Percentiles rank a stretch among this genome's conserved stretches.
These are phyloP conservation scores for Dallia pectoralis DNA, from an alignment of 2,797 vertebrate genomes.

Conservation along the genomic window DNA sequence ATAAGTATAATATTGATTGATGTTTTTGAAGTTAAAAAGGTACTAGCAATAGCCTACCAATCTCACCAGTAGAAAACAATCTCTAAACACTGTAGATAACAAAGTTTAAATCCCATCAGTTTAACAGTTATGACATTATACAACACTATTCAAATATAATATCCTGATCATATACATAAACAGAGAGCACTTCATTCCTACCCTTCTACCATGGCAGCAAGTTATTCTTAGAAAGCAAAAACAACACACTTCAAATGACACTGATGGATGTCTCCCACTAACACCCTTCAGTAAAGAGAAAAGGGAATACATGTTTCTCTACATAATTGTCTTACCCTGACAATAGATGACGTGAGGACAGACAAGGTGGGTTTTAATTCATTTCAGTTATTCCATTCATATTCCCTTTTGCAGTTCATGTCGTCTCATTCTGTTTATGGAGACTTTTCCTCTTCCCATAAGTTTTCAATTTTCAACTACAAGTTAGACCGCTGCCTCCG, in stretches of 20 bases:
- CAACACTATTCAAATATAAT: not conserved
- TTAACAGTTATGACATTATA: not conserved
- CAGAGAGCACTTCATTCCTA: not conserved
- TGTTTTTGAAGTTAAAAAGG: not conserved
- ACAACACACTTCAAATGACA: not conserved
- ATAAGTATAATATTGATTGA: not conserved
- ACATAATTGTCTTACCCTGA: slow-evolving; percentile 61
- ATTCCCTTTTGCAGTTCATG: slow-evolving; percentile 28
- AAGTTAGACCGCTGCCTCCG: slow-evolving; percentile 40
- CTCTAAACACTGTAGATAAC: not conserved
- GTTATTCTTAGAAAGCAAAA: not conserved
- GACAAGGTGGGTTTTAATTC: slow-evolving; percentile 48
- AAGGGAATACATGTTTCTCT: slow-evolving; percentile 22
- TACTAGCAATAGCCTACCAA: not conserved
- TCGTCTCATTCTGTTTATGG: slow-evolving; percentile 36
- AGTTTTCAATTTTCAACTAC: slow-evolving; percentile 62
- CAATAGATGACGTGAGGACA: slow-evolving; percentile 26
- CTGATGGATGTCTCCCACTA: not conserved
- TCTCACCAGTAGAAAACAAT: not conserved
- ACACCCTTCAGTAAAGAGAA: slow-evolving; percentile 18
- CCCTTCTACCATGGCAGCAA: not conserved
- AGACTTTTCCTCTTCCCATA: slow-evolving; percentile 43
- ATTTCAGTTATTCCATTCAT: slow-evolving; percentile 42
- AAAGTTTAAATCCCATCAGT: not conserved
- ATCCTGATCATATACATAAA: not conserved